Conservation (phyloP, 2,888 invertebrate genomes). For the Phengaris alcon region DNA sequence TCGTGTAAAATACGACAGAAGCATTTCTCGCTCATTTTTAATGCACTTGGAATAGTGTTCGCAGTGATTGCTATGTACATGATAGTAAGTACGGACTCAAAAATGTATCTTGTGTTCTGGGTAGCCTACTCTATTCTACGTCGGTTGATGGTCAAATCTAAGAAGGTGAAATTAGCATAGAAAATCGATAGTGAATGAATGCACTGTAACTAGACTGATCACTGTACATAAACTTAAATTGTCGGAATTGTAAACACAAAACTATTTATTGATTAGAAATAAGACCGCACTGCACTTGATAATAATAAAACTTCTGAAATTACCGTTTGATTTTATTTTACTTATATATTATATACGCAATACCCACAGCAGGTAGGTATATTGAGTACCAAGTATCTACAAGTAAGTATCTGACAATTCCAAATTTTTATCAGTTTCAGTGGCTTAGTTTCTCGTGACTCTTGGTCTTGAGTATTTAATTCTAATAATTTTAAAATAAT, state of each 20-base stretch:
- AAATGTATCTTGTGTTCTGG: slow-evolving; percentile 67
- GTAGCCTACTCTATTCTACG: slow-evolving; percentile 62
- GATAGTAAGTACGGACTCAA: slow-evolving; percentile 62
- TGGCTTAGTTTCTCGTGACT: too few relatives aligned
- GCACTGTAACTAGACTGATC: slow-evolving; percentile 20
- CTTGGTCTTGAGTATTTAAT: too few relatives aligned
- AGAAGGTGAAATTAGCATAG: slow-evolving; percentile 48
- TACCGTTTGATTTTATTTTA: not conserved
- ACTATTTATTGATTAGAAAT: slow-evolving; percentile 9
- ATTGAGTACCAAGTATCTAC: too few relatives aligned
- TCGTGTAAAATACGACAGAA: slow-evolving; percentile 44
- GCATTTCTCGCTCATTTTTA: slow-evolving; percentile 48
- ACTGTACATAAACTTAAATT: not conserved
- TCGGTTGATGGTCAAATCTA: slow-evolving; percentile 54
- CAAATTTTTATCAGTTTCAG: too few relatives aligned
- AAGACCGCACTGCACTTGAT: slow-evolving; percentile 2
- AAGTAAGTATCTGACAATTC: too few relatives aligned
- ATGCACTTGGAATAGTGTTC: slow-evolving; percentile 56
- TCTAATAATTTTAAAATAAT: too few relatives aligned
- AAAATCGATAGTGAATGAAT: not conserved
- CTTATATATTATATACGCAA: not conserved
- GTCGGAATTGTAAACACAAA: not conserved
- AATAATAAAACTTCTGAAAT: not conserved
- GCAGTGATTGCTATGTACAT: slow-evolving; percentile 63
- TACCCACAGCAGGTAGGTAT: too few relatives aligned